phyloP scores from a whole-genome alignment of 2,888 invertebrate genomes.

The Parochlus steinenii region DNA sequence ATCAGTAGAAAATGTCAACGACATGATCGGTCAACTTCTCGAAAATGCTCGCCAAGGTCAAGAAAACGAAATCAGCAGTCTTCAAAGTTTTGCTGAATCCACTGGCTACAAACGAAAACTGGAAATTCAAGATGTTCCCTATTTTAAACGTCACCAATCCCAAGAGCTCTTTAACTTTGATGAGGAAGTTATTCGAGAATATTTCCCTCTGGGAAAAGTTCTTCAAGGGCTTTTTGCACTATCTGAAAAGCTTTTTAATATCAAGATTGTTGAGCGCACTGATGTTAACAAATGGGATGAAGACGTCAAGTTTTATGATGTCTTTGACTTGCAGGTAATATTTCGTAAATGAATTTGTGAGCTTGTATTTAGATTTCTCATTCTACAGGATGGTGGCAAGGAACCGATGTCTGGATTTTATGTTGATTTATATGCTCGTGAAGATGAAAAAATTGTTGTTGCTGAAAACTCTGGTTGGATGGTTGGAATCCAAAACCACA shows the following conservation, averaged over 20 bases:
- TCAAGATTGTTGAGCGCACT: conserved; percentile 49
- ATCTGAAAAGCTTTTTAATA: conserved; percentile 59
- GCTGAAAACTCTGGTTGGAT: conserved; percentile 56
- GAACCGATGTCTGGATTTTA: conserved; percentile 66
- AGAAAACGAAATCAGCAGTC: conserved; percentile 49
- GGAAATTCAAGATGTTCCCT: conserved; percentile 72
- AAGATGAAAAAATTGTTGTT: conserved; percentile 42
- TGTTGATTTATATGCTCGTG: conserved; percentile 61
- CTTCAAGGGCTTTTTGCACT: conserved; percentile 62
- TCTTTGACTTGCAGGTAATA: conserved; percentile 51
- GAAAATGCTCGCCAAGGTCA: conserved; percentile 57
- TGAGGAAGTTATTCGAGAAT: conserved; percentile 55
- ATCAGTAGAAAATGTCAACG: conserved; percentile 53
- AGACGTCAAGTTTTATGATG: conserved; percentile 67
- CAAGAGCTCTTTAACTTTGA: conserved; percentile 46
- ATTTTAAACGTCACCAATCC: conserved; percentile 68
- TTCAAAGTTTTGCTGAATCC: conserved; percentile 52
- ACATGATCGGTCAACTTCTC: conserved; percentile 46
- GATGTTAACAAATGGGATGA: conserved; percentile 66
- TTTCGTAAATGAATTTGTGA: no score
- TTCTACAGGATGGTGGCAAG: conserved; percentile 16
- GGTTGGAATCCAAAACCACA: conserved; percentile 58
- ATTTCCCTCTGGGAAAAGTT: conserved; percentile 68
- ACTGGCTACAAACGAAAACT: conserved; percentile 53
- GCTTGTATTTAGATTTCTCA: no score